Percentiles rank a stretch among this genome's conserved stretches.
Evolutionary conservation across 2,797 vertebrate genomes (phyloP).

Genomic region (Sebastes flavidus): DNA sequence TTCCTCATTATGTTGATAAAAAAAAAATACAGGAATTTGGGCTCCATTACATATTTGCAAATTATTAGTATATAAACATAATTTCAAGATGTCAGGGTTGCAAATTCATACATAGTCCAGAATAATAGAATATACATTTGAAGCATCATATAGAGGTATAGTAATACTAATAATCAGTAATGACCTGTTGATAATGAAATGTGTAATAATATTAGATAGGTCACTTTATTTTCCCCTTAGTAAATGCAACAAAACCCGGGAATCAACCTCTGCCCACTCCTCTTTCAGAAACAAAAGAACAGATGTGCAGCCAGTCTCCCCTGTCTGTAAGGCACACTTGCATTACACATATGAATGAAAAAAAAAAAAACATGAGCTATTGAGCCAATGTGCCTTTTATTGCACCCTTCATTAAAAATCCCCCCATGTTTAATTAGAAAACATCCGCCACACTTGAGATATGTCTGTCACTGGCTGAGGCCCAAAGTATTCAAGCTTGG

Average conservation of each 20-base stretch:
- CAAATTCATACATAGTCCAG: background rate
- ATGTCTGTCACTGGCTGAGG: constrained; percentile 58
- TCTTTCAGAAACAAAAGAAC: constrained; percentile 65
- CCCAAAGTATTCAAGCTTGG: constrained; percentile 64
- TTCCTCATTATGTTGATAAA: background rate
- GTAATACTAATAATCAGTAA: background rate
- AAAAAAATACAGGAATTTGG: background rate
- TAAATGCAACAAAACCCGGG: constrained; percentile 46
- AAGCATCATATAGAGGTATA: background rate
- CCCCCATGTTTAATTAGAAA: constrained; percentile 81
- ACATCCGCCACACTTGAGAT: constrained; percentile 72
- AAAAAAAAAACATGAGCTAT: constrained; percentile 54
- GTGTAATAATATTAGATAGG: constrained; percentile 57
- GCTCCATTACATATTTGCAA: background rate
- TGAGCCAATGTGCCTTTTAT: constrained; percentile 70
- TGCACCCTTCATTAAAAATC: constrained; percentile 73
- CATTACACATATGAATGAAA: constrained; percentile 77
- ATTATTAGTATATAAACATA: background rate
- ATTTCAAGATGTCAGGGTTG: background rate
- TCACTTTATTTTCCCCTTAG: constrained; percentile 33
- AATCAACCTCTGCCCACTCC: constrained; percentile 43
- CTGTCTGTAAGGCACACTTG: constrained; percentile 41
- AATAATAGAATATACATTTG: background rate
- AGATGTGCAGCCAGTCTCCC: constrained; percentile 63
- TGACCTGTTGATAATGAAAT: constrained; percentile 57